Evolutionary conservation across 2,888 invertebrate species (phyloP).

Genomic region (Idaea straminata): DNA sequence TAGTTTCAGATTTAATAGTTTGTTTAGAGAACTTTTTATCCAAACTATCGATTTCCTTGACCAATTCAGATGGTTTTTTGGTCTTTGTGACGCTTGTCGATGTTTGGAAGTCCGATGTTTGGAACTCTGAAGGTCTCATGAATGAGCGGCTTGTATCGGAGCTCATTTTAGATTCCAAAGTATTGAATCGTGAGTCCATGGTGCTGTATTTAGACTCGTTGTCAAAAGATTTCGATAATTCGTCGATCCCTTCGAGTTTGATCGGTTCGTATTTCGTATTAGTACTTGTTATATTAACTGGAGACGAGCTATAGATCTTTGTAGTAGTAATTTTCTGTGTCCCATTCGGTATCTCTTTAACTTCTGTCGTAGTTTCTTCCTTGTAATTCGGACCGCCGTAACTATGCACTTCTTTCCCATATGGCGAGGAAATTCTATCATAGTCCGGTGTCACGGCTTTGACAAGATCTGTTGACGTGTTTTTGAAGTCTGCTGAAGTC

Average conservation of each 20-base stretch:
- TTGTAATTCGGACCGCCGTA: slow-evolving; percentile 70
- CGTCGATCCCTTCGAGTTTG: slow-evolving; percentile 74
- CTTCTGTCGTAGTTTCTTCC: slow-evolving; percentile 76
- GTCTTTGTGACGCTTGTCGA: slow-evolving; percentile 51
- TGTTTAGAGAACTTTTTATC: slow-evolving; percentile 84
- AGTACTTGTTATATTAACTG: slow-evolving; percentile 73
- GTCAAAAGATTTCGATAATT: slow-evolving; percentile 74
- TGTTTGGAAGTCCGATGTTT: slow-evolving; percentile 59
- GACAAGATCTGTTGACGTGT: slow-evolving; percentile 55
- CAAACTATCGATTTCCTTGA: slow-evolving; percentile 78
- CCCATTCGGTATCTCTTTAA: slow-evolving; percentile 77
- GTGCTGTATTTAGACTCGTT: slow-evolving; percentile 75
- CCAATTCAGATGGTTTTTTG: slow-evolving; percentile 62
- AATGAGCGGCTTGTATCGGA: slow-evolving; percentile 74
- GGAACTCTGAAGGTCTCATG: slow-evolving; percentile 76
- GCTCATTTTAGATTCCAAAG: slow-evolving; percentile 68
- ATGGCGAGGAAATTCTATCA: slow-evolving; percentile 67
- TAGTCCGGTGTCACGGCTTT: slow-evolving; percentile 67
- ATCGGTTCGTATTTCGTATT: slow-evolving; percentile 74
- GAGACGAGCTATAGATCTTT: slow-evolving; percentile 79
- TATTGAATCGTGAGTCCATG: slow-evolving; percentile 69
- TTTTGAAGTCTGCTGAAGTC: slow-evolving; percentile 50
- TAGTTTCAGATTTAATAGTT: slow-evolving; percentile 84
- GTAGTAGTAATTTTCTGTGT: slow-evolving; percentile 79
- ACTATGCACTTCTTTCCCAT: slow-evolving; percentile 63